These are phyloP conservation scores for Mizuhopecten yessoensis DNA, from an alignment of 1,140 invertebrate species.

Conservation along the genomic window DNA sequence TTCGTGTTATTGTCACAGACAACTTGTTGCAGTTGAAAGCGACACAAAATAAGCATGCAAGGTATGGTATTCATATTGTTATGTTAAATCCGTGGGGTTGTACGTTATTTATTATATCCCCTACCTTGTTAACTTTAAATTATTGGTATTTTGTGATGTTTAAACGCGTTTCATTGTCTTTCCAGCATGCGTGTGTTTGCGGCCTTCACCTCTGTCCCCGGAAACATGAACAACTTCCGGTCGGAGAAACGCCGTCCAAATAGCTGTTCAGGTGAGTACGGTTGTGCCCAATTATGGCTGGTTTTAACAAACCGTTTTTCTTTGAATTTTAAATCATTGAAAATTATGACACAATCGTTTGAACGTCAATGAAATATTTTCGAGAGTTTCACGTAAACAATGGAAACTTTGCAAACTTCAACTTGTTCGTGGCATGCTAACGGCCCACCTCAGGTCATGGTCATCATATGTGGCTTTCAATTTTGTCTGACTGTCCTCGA, in stretches of 20 bases:
- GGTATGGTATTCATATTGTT: background rate
- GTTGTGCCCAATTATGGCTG: no score
- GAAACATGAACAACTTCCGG: slow-evolving; percentile 66
- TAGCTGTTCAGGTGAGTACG: slow-evolving; percentile 39
- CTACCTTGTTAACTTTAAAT: background rate
- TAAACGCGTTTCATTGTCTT: background rate
- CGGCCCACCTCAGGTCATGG: no score
- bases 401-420: no score
- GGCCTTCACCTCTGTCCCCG: slow-evolving; percentile 66
- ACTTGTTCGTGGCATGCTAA: no score
- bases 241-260: slow-evolving; percentile 51
- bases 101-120: background rate
- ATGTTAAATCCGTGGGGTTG: no score
- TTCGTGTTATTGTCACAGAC: background rate
- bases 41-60: background rate
- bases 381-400: no score
- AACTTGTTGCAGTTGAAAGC: background rate
- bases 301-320: no score
- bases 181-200: slow-evolving; percentile 57
- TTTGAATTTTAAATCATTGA: no score
- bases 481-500: no score
- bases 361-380: no score
- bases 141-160: background rate
- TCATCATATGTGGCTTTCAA: no score
- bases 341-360: no score